Base-by-base conservation (phyloP, 2,888 invertebrate species). In the Dolichopus griseipennis region DNA sequence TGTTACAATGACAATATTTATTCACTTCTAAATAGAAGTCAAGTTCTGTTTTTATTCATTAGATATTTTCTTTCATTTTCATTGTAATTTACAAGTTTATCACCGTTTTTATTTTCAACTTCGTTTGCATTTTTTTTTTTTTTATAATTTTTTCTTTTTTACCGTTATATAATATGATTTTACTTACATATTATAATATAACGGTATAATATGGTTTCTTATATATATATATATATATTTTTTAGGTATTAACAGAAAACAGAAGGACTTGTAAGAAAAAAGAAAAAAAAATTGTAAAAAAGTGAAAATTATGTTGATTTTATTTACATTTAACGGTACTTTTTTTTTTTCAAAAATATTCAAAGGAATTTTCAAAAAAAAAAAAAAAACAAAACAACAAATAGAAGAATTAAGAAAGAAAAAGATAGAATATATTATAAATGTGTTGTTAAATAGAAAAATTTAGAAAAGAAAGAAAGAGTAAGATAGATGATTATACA, bases 221-320 rank as follows among this genome's bases (percentile, higher is more conserved):
- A 12, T 18, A 18, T 52, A 15, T 9, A 52, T n/a, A n/a, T n/a
- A n/a, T n/a, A n/a, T n/a, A n/a, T n/a, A n/a, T n/a, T n/a, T n/a
- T n/a, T n/a, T 52, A 41, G 15, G 52, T 12, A n/a, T 18, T 12
- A 52, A 52, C 52, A 52, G 15, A 52, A 52, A 52, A 52, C 27
- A 27, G 27, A 27, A 27, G 27, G 27, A 27, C 27, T 27, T 27
- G 27, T 27, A 43, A 15, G 18, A 52, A 52, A n/a, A 52, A 52
- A 15, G n/a, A 52, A 52, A 7, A 52, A 12, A 52, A 18, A 6
- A 18, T 4, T 5, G 27, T 27, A 18, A 52, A 15, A 52, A 52
- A 15, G 52, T 52, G 52, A 52, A 52, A 52, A 52, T 52, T 52
- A 52, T 52, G 52, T 52, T 52, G 52, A 52, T 52, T 52, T 52